Conservation (phyloP, 2,888 invertebrate genomes). For the Caenorhabditis panamensis region DNA sequence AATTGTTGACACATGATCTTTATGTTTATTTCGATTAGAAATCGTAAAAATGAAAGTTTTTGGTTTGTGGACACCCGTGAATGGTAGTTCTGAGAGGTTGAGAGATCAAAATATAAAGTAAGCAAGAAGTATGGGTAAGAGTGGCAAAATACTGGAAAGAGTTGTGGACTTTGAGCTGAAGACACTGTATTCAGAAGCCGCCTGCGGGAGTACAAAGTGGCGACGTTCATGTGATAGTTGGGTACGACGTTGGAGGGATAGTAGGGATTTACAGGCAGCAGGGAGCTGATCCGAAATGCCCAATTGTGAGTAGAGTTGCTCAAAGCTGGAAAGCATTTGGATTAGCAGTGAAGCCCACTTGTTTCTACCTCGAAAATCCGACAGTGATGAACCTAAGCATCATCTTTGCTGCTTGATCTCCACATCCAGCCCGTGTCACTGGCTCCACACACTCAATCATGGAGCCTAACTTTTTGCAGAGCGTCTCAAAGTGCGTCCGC, state of each 20-base stretch:
- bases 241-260: slow-evolving; percentile 62
- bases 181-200: slow-evolving; percentile 57
- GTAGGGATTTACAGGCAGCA: slow-evolving; percentile 66
- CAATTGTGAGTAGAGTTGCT: slow-evolving; percentile 73
- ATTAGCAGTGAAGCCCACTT: not conserved
- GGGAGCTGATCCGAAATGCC: slow-evolving; percentile 73
- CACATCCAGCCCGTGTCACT: slow-evolving; percentile 69
- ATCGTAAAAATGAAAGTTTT: slow-evolving; percentile 13
- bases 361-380: slow-evolving; percentile 69
- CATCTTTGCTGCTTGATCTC: slow-evolving; percentile 71
- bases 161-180: slow-evolving; percentile 13
- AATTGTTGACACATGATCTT: slow-evolving; percentile 8
- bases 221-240: slow-evolving; percentile 51
- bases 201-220: slow-evolving; percentile 47
- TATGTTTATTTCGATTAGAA: slow-evolving; percentile 1
- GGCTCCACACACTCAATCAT: slow-evolving; percentile 75
- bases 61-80: slow-evolving; percentile 9
- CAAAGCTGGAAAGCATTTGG: slow-evolving; percentile 63
- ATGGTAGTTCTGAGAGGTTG: slow-evolving; percentile 1
- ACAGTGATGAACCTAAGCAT: slow-evolving; percentile 74
- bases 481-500: slow-evolving; percentile 67
- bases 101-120: slow-evolving; percentile 1
- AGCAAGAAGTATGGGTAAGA: not conserved
- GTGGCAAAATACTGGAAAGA: not conserved
- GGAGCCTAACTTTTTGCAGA: slow-evolving; percentile 71